Conservation (phyloP, 2,888 invertebrate genomes). For the Andrena bucephala region DNA sequence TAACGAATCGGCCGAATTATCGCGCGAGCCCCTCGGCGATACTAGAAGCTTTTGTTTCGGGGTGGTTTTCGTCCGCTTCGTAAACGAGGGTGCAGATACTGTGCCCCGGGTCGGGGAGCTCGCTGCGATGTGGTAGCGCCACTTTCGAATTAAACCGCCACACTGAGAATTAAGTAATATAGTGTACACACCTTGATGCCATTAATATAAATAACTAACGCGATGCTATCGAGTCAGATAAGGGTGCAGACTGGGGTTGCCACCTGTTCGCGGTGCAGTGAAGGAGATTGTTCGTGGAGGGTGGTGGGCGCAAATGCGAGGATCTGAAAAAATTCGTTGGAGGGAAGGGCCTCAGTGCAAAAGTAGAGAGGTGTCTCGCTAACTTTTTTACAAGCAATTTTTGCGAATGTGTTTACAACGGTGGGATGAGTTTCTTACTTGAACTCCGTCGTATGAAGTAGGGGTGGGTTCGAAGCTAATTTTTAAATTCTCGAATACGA, state of each 20-base stretch:
- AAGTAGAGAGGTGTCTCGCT: too few species aligned
- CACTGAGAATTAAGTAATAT: conserved; percentile 37
- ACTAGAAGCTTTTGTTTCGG: not conserved
- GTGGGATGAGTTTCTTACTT: too few species aligned
- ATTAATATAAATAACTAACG: conserved; percentile 38
- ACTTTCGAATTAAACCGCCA: conserved; percentile 35
- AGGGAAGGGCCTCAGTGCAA: too few species aligned
- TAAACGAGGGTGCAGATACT: conserved; percentile 17
- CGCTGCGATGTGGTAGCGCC: conserved; percentile 4
- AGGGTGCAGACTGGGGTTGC: not conserved
- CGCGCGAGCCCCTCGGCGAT: conserved; percentile 12
- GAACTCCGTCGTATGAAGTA: too few species aligned
- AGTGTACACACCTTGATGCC: conserved; percentile 29
- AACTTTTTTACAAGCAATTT: too few species aligned
- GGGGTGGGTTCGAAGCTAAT: too few species aligned
- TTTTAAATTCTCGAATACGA: too few species aligned
- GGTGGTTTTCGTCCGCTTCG: conserved; percentile 43
- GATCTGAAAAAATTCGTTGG: too few species aligned
- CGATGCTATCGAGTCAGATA: conserved; percentile 16
- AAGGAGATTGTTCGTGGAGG: not conserved
- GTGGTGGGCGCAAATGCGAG: too few species aligned
- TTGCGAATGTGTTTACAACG: too few species aligned
- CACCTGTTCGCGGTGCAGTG: not conserved
- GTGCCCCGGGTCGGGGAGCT: conserved; percentile 9
- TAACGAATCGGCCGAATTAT: conserved; percentile 12